These are phyloP conservation scores for Arctocebus calabarensis DNA, from an alignment of 2,797 vertebrate genomes.

Conservation along the genomic window DNA sequence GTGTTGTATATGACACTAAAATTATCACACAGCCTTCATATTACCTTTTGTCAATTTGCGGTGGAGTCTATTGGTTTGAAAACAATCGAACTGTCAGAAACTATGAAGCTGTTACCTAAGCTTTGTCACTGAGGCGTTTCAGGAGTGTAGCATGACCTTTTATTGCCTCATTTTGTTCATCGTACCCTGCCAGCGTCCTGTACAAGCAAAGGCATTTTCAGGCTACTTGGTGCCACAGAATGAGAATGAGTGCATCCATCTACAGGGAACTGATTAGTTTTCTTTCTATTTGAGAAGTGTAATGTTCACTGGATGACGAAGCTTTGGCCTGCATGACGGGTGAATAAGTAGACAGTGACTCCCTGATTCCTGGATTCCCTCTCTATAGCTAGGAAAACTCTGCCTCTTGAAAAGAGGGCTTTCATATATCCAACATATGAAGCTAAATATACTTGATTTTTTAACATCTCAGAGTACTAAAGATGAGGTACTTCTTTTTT, in stretches of 20 bases:
- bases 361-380: neutral
- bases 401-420: neutral
- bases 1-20: constrained; percentile 25
- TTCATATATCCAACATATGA: constrained; percentile 3
- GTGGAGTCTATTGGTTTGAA: constrained; percentile 10
- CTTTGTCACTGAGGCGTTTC: constrained; percentile 48
- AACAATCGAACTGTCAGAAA: constrained; percentile 61
- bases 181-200: neutral
- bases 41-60: constrained; percentile 44
- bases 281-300: constrained; percentile 62
- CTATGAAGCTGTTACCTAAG: constrained; percentile 54
- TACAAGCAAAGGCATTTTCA: constrained; percentile 67
- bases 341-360: constrained; percentile 24
- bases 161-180: constrained; percentile 65
- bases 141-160: constrained; percentile 58
- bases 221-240: constrained; percentile 59
- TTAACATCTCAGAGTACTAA: constrained; percentile 11
- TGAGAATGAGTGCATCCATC: constrained; percentile 72
- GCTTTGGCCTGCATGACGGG: neutral
- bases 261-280: constrained; percentile 69
- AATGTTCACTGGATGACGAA: constrained; percentile 32
- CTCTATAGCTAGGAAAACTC: neutral
- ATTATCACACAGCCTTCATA: constrained; percentile 18
- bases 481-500: neutral
- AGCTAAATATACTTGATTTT: constrained; percentile 6